Percentiles rank a stretch among this genome's conserved stretches.
Conservation (phyloP, 2,797 vertebrate species). For the Helostoma temminkii region DNA sequence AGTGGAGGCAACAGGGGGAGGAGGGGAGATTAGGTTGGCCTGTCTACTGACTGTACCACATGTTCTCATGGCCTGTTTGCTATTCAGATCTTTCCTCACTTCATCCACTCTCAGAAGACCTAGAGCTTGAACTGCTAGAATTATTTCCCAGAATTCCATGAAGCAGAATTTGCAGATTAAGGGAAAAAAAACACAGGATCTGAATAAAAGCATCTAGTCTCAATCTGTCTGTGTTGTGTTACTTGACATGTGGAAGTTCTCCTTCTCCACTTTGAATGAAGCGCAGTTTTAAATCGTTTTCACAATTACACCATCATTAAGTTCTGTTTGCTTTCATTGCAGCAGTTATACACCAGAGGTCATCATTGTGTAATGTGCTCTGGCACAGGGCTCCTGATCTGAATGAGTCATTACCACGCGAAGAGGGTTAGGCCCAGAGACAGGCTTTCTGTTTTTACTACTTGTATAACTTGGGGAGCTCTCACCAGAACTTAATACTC, state of each 20-base stretch:
- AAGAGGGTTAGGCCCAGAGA: slow-evolving; percentile 69
- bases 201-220: neutral
- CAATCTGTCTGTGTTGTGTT: neutral
- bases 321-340: slow-evolving; percentile 5
- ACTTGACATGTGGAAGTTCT: neutral
- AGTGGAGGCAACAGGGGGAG: slow-evolving; percentile 64
- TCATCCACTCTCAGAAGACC: slow-evolving; percentile 51
- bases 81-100: slow-evolving; percentile 71
- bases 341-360: slow-evolving; percentile 69
- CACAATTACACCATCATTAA: neutral
- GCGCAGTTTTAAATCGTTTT: neutral
- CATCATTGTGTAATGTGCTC: slow-evolving; percentile 50
- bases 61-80: slow-evolving; percentile 81
- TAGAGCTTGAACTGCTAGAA: slow-evolving; percentile 33
- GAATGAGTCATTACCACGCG: slow-evolving; percentile 78
- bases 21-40: slow-evolving; percentile 76
- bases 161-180: neutral
- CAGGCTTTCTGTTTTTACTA: slow-evolving; percentile 63
- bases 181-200: neutral
- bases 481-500: slow-evolving; percentile 26
- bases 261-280: neutral
- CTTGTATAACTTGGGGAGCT: slow-evolving; percentile 68
- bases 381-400: slow-evolving; percentile 25
- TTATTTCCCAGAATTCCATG: slow-evolving; percentile 30
- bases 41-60: slow-evolving; percentile 82